Conservation (phyloP, 2,888 invertebrate species). For the Cerceris ruficornis region DNA sequence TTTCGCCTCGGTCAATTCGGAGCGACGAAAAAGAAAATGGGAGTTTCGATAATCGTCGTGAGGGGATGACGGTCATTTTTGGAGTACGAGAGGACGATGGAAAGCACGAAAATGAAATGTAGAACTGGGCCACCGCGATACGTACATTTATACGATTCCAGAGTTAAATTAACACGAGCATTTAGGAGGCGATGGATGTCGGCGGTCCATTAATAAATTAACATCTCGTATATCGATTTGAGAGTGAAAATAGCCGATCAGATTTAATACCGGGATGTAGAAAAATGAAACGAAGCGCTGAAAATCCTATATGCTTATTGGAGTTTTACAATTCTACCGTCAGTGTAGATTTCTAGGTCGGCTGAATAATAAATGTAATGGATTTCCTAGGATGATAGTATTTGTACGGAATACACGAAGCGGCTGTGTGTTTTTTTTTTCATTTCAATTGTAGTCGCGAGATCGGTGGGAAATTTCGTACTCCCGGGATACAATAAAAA, state of each 20-base stretch:
- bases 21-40: background rate
- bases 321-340: too few relatives aligned
- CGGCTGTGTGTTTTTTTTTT: too few relatives aligned
- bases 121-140: constrained; percentile 30
- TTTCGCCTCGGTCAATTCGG: constrained; percentile 49
- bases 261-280: background rate
- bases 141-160: constrained; percentile 27
- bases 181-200: constrained; percentile 49
- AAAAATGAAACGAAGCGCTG: background rate
- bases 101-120: constrained; percentile 41
- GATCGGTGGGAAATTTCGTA: too few relatives aligned
- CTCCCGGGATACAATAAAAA: too few relatives aligned
- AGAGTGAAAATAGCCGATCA: constrained; percentile 37
- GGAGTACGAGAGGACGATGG: constrained; percentile 4
- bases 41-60: constrained; percentile 28
- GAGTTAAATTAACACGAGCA: constrained; percentile 38
- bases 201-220: constrained; percentile 59
- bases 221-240: constrained; percentile 42
- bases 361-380: too few relatives aligned
- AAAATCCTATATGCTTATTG: background rate
- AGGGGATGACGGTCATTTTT: constrained; percentile 26
- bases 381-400: too few relatives aligned
- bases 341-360: too few relatives aligned
- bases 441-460: too few relatives aligned
- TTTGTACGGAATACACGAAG: too few relatives aligned